phyloP scores from a whole-genome alignment of 2,113 vertebrate genomes.

The Mustela lutreola region DNA sequence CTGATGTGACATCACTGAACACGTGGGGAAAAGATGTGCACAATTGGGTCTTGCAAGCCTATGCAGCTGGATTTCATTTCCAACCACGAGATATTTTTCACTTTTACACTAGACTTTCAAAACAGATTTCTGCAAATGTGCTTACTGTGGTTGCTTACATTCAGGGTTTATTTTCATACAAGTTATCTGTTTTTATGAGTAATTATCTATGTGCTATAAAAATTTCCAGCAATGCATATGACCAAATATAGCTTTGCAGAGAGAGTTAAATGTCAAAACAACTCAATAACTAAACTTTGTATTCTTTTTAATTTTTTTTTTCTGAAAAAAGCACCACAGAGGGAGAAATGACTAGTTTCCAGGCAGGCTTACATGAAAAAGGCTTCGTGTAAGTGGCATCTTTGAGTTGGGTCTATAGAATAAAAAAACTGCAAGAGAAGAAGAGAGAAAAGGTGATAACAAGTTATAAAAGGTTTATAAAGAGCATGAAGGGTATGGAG shows the following conservation, averaged over 20 bases:
- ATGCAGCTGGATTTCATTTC: not conserved
- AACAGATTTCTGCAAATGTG: not conserved
- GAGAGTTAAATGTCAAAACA: not conserved
- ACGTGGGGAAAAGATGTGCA: not conserved
- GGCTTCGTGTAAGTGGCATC: not conserved
- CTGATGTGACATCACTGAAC: not conserved
- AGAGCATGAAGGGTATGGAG: not conserved
- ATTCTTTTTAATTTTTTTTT: not conserved
- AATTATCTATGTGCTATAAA: not conserved
- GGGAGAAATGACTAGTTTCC: not conserved
- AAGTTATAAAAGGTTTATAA: not conserved
- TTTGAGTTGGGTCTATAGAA: not conserved
- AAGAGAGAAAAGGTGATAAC: not conserved
- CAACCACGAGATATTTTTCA: not conserved
- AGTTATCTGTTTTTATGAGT: slow-evolving; percentile 5
- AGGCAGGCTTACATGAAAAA: not conserved
- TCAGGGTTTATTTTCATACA: slow-evolving; percentile 10
- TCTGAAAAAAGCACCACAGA: not conserved
- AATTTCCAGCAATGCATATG: not conserved
- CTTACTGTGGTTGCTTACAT: not conserved
- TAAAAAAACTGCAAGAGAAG: not conserved
- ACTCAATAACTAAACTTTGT: not conserved
- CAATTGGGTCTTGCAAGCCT: not conserved
- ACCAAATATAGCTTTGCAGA: not conserved
- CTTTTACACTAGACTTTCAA: not conserved